Conservation (phyloP, 2,888 invertebrate genomes). For the Embidobia sp. region DNA sequence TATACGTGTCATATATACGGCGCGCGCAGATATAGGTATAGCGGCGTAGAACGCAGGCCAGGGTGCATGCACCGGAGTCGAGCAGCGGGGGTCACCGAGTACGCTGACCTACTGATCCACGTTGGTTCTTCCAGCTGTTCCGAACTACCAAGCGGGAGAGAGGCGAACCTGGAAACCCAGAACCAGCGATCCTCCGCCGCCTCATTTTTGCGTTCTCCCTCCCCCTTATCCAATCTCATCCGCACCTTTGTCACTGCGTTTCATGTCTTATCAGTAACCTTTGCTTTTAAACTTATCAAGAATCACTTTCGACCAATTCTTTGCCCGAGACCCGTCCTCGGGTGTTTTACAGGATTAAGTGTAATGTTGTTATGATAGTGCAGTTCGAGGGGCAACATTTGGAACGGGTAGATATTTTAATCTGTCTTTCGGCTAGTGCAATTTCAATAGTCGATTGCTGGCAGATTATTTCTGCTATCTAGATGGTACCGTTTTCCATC, state of each 20-base stretch:
- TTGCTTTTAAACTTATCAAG: not conserved
- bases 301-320: not conserved
- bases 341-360: too few species aligned
- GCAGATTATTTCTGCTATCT: too few species aligned
- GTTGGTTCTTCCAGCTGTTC: conserved; percentile 78
- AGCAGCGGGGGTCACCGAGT: conserved; percentile 79
- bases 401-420: too few species aligned
- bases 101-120: conserved; percentile 81
- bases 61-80: conserved; percentile 51
- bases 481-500: too few species aligned
- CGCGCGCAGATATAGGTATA: conserved; percentile 39
- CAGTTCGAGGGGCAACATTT: too few species aligned
- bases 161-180: conserved; percentile 74
- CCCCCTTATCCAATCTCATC: conserved; percentile 13
- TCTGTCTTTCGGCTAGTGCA: too few species aligned
- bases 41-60: conserved; percentile 30
- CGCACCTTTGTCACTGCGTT: conserved; percentile 15
- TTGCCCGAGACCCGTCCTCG: too few species aligned
- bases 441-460: too few species aligned
- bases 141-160: conserved; percentile 72
- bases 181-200: conserved; percentile 50
- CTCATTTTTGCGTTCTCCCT: conserved; percentile 1
- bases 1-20: conserved; percentile 47
- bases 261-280: conserved; percentile 17
- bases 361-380: too few species aligned